Percentiles rank a stretch among this genome's conserved stretches.
phyloP scores from a whole-genome alignment of 2,113 vertebrate species.

The Dryoscopus gambensis region DNA sequence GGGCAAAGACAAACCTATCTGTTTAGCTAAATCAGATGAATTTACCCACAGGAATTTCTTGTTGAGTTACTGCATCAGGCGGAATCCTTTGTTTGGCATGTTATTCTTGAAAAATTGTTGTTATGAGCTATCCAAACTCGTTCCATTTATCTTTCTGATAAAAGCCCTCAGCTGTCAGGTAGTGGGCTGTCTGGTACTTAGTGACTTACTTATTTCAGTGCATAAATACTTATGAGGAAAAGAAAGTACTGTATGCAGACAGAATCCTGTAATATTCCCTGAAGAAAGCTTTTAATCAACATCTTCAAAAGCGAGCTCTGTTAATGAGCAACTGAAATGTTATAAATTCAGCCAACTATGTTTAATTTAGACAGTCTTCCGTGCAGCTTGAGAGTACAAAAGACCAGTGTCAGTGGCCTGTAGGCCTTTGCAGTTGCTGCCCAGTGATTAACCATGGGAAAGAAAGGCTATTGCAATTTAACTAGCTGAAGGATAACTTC shows the following conservation, averaged over 20 bases:
- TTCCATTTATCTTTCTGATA: neutral
- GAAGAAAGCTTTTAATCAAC: slow-evolving; percentile 33
- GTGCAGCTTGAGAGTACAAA: slow-evolving; percentile 9
- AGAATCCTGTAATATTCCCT: neutral
- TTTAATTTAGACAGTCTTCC: slow-evolving; percentile 37
- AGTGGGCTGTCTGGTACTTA: neutral
- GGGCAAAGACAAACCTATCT: neutral
- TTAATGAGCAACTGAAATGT: slow-evolving; percentile 26
- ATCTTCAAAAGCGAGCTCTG: slow-evolving; percentile 14
- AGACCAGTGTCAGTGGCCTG: slow-evolving; percentile 19
- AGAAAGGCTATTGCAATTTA: slow-evolving; percentile 39
- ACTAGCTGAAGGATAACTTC: slow-evolving; percentile 2
- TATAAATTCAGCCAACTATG: slow-evolving; percentile 24
- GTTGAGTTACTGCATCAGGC: neutral
- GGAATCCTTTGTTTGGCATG: neutral
- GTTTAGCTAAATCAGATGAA: neutral
- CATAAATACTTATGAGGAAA: neutral
- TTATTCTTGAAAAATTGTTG: neutral
- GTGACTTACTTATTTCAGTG: neutral
- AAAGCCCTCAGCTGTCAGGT: neutral
- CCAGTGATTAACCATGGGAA: slow-evolving; percentile 3
- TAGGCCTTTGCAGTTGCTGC: slow-evolving; percentile 7
- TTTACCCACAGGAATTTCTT: neutral
- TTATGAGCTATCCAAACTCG: neutral
- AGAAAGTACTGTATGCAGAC: neutral